phyloP scores from a whole-genome alignment of 1,140 invertebrate genomes.

The Pseudobourletiella spinata region DNA sequence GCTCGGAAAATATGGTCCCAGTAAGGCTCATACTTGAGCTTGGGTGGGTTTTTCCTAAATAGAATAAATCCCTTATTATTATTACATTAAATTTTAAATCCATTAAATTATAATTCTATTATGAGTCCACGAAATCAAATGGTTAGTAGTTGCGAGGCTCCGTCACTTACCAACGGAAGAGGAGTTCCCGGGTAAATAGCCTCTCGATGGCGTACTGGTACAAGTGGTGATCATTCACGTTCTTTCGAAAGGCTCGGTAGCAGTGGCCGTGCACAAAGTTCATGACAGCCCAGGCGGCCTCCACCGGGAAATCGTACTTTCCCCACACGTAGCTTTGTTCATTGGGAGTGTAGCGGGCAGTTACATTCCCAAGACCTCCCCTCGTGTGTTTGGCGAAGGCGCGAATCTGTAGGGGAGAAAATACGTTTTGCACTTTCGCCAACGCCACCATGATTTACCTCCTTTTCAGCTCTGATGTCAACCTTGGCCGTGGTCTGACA shows the following conservation, averaged over 20 bases:
- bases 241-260: conserved; percentile 14
- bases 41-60: neutral
- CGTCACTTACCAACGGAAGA: conserved; percentile 20
- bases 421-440: no score
- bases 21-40: neutral
- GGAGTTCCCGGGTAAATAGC: conserved; percentile 21
- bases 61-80: no score
- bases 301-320: conserved; percentile 20
- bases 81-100: neutral
- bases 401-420: no score
- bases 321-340: conserved; percentile 13
- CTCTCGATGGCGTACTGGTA: conserved; percentile 22
- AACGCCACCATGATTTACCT: neutral
- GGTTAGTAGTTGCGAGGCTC: neutral
- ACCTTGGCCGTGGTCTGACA: neutral
- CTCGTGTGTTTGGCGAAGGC: neutral
- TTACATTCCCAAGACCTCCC: neutral
- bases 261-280: conserved; percentile 29
- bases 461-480: no score
- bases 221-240: conserved; percentile 27
- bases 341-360: neutral
- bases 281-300: conserved; percentile 16
- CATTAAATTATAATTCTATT: neutral
- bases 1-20: conserved; percentile 18
- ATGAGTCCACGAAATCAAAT: neutral